Conservation (phyloP, 1,140 invertebrate species). For the Thaumatotibia leucotreta region DNA sequence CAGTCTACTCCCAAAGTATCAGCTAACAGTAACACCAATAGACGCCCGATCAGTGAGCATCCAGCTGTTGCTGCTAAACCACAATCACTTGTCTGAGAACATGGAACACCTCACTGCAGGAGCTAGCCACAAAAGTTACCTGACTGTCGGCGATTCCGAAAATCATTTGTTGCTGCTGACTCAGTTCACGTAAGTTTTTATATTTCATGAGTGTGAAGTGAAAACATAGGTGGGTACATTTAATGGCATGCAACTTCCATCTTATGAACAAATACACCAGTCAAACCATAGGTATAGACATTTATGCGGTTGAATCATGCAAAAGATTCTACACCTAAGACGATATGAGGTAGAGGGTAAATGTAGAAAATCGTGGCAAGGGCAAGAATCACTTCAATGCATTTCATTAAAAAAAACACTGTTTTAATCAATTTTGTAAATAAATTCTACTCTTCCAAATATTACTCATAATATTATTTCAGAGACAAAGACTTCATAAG, state of each 20-base stretch:
- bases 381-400: too few relatives aligned
- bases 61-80: conserved; percentile 49
- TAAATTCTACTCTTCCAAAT: too few relatives aligned
- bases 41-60: conserved; percentile 40
- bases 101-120: conserved; percentile 57
- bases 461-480: too few relatives aligned
- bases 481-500: conserved; percentile 62
- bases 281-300: too few relatives aligned
- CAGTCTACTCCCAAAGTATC: conserved; percentile 62
- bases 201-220: neutral
- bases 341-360: too few relatives aligned
- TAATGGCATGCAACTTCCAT: too few relatives aligned
- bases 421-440: too few relatives aligned
- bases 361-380: too few relatives aligned
- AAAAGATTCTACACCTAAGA: too few relatives aligned
- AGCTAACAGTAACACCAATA: conserved; percentile 40
- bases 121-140: conserved; percentile 51
- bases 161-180: conserved; percentile 66
- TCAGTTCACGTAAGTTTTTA: conserved; percentile 47
- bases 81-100: conserved; percentile 50
- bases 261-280: too few relatives aligned
- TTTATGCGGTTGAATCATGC: too few relatives aligned
- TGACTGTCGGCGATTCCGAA: conserved; percentile 73
- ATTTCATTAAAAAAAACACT: too few relatives aligned
- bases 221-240: neutral